A percentile compares a stretch with the other conserved stretches of the same genome.
phyloP scores from a whole-genome alignment of 2,113 vertebrate genomes.

The Cnemophilus loriae region DNA sequence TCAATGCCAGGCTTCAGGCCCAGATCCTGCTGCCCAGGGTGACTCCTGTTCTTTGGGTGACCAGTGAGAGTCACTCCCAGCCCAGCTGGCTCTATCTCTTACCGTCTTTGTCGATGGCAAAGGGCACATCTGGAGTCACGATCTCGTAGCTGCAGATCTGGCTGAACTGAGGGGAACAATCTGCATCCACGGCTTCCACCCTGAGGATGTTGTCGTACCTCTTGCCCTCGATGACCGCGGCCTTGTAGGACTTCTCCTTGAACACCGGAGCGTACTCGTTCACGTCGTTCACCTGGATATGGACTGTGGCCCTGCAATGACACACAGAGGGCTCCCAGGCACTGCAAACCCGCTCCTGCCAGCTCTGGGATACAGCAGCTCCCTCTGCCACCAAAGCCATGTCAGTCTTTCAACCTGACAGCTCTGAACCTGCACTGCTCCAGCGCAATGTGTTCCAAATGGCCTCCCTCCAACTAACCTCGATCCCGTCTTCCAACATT shows the following conservation, averaged over 20 bases:
- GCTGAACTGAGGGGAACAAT: constrained; percentile 98
- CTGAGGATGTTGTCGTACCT: constrained; percentile 83
- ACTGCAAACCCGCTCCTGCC: too few relatives aligned
- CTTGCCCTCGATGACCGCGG: constrained; percentile 84
- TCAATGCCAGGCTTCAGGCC: not conserved
- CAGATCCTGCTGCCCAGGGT: not conserved
- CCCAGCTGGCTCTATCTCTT: not conserved
- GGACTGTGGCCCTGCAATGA: constrained; percentile 85
- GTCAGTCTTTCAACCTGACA: not conserved
- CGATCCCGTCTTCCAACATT: not conserved
- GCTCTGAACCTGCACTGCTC: not conserved
- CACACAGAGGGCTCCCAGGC: not conserved
- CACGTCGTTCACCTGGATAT: constrained; percentile 96
- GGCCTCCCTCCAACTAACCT: not conserved
- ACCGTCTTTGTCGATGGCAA: constrained; percentile 94
- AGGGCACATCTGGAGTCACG: constrained; percentile 91
- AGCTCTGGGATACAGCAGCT: not conserved
- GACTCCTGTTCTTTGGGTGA: rapidly evolving
- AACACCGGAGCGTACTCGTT: constrained; percentile 94
- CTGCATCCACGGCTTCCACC: constrained; percentile 92
- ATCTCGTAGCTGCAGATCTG: constrained; percentile 98
- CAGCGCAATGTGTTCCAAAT: rapidly evolving
- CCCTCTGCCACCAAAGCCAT: not conserved
- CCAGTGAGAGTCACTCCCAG: not conserved
- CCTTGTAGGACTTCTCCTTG: constrained; percentile 97